Conservation (phyloP, 2,888 invertebrate genomes). For the Neoitamus cyanurus region DNA sequence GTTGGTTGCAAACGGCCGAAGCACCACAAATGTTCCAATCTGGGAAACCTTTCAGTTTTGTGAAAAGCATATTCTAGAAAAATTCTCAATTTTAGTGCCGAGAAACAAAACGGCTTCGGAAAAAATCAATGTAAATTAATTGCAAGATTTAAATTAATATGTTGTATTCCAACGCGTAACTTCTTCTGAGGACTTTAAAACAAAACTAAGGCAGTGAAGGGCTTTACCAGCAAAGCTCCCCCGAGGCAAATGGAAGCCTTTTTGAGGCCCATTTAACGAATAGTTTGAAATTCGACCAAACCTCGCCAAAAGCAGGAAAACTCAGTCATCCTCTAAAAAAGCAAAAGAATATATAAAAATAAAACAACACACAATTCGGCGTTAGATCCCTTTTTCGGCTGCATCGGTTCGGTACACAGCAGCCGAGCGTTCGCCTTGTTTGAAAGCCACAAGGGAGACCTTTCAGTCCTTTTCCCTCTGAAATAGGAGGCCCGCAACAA, state of each 20-base stretch:
- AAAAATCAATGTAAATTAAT: no score
- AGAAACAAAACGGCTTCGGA: no score
- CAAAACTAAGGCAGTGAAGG: no score
- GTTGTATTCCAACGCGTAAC: no score
- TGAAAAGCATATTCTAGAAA: no score
- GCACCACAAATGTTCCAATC: no score
- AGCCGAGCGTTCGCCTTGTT: not conserved
- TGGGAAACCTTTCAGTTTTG: no score
- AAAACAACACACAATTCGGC: not conserved
- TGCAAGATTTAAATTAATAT: no score
- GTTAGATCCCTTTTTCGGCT: not conserved
- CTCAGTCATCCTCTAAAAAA: not conserved
- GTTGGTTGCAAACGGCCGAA: no score
- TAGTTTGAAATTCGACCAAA: not conserved
- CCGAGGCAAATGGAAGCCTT: not conserved
- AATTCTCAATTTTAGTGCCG: no score
- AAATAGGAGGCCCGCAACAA: constrained; percentile 7
- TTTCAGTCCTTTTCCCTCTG: not conserved
- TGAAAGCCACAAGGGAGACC: not conserved
- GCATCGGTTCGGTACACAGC: not conserved
- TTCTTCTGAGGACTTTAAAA: no score
- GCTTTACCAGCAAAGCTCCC: no score
- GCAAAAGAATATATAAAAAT: not conserved
- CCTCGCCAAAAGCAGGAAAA: not conserved
- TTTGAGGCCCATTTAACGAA: constrained; percentile 9